phyloP scores from a whole-genome alignment of 2,113 vertebrate genomes.

The Erythrocercus mccallii region DNA sequence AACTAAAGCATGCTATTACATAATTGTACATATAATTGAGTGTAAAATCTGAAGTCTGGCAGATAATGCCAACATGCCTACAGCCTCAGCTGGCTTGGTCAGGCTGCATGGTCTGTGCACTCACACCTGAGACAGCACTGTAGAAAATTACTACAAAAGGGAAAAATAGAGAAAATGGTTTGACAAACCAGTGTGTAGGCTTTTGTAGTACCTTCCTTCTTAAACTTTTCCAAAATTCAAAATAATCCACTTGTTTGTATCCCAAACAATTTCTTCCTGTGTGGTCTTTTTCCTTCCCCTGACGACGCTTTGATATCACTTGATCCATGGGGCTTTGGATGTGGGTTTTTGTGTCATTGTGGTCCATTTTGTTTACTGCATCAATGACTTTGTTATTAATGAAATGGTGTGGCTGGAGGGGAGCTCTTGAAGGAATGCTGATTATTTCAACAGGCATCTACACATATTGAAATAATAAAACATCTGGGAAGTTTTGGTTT shows the following conservation, averaged over 20 bases:
- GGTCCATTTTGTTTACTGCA: not conserved
- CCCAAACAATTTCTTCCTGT: accelerated
- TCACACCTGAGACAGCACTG: not conserved
- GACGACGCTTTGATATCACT: not conserved
- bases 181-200: not conserved
- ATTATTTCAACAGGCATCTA: not conserved
- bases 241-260: not conserved
- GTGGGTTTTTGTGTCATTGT: not conserved
- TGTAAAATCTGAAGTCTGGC: not conserved
- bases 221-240: not conserved
- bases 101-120: not conserved
- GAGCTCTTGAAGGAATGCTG: not conserved
- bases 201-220: not conserved
- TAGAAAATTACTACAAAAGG: not conserved
- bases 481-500: not conserved
- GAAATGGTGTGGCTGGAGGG: not conserved
- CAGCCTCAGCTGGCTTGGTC: not conserved
- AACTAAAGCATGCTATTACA: not conserved
- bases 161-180: not conserved
- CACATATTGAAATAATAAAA: not conserved
- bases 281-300: not conserved
- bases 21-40: not conserved
- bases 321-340: not conserved
- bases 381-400: not conserved
- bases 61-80: not conserved